Base-by-base conservation (phyloP, 2,888 invertebrate genomes). In the Ephialtes manifestator region DNA sequence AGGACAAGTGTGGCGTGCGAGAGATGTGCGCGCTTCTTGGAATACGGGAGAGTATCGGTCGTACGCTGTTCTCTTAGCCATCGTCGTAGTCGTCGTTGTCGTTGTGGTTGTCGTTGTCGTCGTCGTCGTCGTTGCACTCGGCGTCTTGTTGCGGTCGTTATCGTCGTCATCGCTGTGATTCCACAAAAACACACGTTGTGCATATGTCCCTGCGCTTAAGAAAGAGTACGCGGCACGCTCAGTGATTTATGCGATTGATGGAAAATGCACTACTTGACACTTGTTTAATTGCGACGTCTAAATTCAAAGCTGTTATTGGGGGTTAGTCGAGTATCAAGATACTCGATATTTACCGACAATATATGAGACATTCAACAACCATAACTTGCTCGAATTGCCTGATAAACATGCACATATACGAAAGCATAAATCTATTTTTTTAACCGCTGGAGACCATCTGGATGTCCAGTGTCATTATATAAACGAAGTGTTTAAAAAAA, bases 21-120 rank as follows among this genome's bases (percentile, higher is more conserved):
- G 71, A 83, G 79, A 85, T 85, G 75, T 65, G 78, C 55, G 85
- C 65, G 75, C 70, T 85, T 85, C 85, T 85, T 51, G 79, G 83
- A 85, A 85, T 78, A 72, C 53, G 67, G 71, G 76, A 82, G 78
- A 75, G 76, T 65, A 74, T 72, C 70, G 68, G 53, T 74, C 77
- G 67, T 28, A 11, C 5, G 60, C n/a, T 70, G 31, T 68, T 71
- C 71, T 79, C 80, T 53, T 79, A 58, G 79, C 51, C 43, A 58
- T 72, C 51, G 72, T 55, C 65, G 58, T 77, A 39, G 48, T 81
- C 43, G 60, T 81, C 74, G 78, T 70, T 20, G 63, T 77, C 67
- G 35, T 71, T 28, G 58, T 58, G 0, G 28, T 31, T 11, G 46
- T n/a, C 11, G 31, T 46, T n/a, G n/a, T 71, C 28, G 58, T 58